Conservation (phyloP, 2,797 vertebrate genomes). For the Anolis apletophallus region DNA sequence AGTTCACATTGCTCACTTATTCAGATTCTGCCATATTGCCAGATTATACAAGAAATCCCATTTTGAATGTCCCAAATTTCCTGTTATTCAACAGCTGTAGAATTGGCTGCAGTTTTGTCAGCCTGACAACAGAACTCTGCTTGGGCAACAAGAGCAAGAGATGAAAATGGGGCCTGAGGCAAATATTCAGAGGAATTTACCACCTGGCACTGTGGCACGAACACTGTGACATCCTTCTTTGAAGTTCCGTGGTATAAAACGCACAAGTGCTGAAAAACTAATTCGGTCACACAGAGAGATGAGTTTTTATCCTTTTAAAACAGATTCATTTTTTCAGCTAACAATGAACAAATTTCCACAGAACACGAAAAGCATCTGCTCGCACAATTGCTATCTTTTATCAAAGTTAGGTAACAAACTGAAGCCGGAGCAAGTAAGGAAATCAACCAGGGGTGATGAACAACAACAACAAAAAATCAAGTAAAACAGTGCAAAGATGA, state of each 20-base stretch:
- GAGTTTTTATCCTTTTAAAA: conserved; percentile 42
- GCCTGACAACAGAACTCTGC: conserved; percentile 33
- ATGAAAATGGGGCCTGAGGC: conserved; percentile 33
- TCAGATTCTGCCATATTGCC: conserved; percentile 38
- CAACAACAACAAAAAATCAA: too few species aligned
- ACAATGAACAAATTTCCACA: conserved; percentile 15
- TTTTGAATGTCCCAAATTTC: conserved; percentile 45
- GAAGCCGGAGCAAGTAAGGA: conserved; percentile 48
- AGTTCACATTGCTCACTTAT: conserved; percentile 33
- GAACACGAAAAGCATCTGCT: conserved; percentile 15
- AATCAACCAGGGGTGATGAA: neutral
- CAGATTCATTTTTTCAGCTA: conserved; percentile 28
- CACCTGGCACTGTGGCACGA: neutral
- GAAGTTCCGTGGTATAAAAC: conserved; percentile 33
- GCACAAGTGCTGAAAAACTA: conserved; percentile 30
- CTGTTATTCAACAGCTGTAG: conserved; percentile 39
- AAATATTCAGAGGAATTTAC: conserved; percentile 16
- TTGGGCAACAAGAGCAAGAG: neutral
- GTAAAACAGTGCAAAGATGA: too few species aligned
- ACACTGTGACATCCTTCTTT: conserved; percentile 7
- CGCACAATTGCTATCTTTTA: conserved; percentile 36
- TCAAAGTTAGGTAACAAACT: conserved; percentile 36
- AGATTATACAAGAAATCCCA: conserved; percentile 37
- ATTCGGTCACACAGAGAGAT: neutral
- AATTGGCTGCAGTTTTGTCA: conserved; percentile 31